phyloP scores from a whole-genome alignment of 2,888 invertebrate species.

The Campopleginae sp. region DNA sequence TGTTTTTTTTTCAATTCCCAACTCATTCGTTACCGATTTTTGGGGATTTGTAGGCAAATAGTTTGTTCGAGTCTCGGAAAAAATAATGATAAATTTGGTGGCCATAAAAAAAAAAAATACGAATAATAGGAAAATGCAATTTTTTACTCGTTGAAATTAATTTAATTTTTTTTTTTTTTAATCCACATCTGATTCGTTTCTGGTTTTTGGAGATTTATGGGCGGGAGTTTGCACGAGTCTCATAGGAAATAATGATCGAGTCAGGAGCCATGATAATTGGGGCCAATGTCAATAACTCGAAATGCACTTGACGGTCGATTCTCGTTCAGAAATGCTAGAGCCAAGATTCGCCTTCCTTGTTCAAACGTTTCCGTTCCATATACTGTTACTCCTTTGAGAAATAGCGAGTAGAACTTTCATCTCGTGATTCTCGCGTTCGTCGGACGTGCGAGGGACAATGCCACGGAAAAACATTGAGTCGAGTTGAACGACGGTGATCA shows the following conservation, averaged over 20 bases:
- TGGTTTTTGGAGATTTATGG: background rate
- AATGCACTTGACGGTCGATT: slow-evolving; percentile 22
- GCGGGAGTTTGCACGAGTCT: background rate
- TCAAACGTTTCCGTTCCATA: slow-evolving; percentile 28
- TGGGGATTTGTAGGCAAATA: too few species aligned
- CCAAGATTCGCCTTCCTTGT: slow-evolving; percentile 22
- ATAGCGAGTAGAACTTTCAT: slow-evolving; percentile 32
- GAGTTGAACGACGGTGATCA: slow-evolving; percentile 36
- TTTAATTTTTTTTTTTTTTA: background rate
- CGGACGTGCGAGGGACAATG: slow-evolving; percentile 48
- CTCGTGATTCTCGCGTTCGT: slow-evolving; percentile 7
- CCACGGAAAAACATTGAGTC: slow-evolving; percentile 33
- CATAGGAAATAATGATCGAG: background rate
- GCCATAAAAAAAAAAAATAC: too few species aligned
- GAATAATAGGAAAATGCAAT: background rate
- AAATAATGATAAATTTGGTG: too few species aligned
- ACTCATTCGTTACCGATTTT: too few species aligned
- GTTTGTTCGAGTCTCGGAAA: too few species aligned
- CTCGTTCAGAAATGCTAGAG: slow-evolving; percentile 25
- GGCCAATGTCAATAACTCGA: slow-evolving; percentile 29
- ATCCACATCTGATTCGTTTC: background rate
- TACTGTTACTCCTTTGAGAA: background rate
- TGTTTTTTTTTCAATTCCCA: too few species aligned
- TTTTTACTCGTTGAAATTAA: background rate
- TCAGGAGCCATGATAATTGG: slow-evolving; percentile 19